Base-by-base conservation (phyloP, 2,113 vertebrate species). In the Oncorhynchus clarkii region DNA sequence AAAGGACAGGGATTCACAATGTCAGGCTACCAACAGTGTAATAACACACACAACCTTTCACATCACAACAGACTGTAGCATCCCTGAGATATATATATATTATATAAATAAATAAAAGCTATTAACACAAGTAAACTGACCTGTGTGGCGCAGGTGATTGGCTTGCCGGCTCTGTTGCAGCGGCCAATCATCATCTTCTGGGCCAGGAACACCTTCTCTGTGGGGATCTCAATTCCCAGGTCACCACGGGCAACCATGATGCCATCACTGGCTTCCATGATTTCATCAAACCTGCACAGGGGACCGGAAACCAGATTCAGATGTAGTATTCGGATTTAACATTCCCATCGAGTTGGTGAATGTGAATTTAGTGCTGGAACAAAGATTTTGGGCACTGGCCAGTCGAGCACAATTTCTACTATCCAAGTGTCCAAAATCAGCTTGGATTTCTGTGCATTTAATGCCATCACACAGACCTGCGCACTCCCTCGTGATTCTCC, bases 141-240 rank as follows among this genome's bases (percentile, higher is more conserved):
- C 97, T 99, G 98, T 51, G 98, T 99, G 81, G 98, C 97, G 73
- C 97, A 99, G 80, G 97, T 99, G 86, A 99, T 95, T 1, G 98
- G 97, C 85, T 99, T 99, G 80, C 97, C 98, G 70, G 95, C 97
- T 78, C 91, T 95, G 90, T 99, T 99, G 93, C 98, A 99, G 39
- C 97, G 96, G 3, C 98, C 97, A 48, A 99, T 99, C 96, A 99
- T 97, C 98, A 99, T 99, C 92, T 99, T 99, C 90, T 99, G 98
- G 51, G 97, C 98, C 0, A 99, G 91, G 86, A 99, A 99, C 77
- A 99, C 98, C 79, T 99, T 99, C 82, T 99, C 97, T 70, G 96
- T 96, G 0, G 98, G 97, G 85, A 99, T 99, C 90, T 99, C 98
- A 0, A 99, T 99, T 60, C 98, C 98, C 64, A 99, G 89, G 81